phyloP scores from a whole-genome alignment of 2,113 vertebrate genomes.

The Calidris pugnax region DNA sequence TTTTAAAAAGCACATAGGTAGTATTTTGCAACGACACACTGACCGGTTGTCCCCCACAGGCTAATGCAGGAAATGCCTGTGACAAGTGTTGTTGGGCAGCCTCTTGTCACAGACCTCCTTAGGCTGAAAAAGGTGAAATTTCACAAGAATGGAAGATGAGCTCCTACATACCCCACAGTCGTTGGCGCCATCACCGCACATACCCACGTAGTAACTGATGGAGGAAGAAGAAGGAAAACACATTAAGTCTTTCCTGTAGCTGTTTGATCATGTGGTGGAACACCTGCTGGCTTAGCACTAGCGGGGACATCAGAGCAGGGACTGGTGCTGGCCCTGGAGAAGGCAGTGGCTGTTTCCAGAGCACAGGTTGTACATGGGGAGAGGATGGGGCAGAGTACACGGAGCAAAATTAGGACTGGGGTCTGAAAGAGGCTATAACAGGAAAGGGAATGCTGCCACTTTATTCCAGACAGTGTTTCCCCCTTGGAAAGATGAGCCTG shows the following conservation, averaged over 20 bases:
- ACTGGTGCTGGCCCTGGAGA: not conserved
- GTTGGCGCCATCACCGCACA: constrained; percentile 78
- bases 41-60: rapidly evolving
- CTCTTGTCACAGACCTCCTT: not conserved
- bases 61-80: not conserved
- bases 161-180: constrained; percentile 74
- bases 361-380: not conserved
- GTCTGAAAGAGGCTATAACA: not conserved
- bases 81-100: not conserved
- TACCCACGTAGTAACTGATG: constrained; percentile 73
- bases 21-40: not conserved
- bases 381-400: not conserved
- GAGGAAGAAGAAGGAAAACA: not conserved
- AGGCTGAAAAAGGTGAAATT: not conserved
- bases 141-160: not conserved
- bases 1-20: rapidly evolving
- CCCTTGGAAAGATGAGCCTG: not conserved
- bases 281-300: not conserved
- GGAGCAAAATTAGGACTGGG: not conserved
- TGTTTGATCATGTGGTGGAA: not conserved
- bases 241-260: not conserved
- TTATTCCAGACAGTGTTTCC: not conserved
- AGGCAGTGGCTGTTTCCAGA: not conserved
- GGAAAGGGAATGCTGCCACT: not conserved
- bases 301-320: not conserved